Conservation (phyloP, 2,113 vertebrate species). For the Murina feae region DNA sequence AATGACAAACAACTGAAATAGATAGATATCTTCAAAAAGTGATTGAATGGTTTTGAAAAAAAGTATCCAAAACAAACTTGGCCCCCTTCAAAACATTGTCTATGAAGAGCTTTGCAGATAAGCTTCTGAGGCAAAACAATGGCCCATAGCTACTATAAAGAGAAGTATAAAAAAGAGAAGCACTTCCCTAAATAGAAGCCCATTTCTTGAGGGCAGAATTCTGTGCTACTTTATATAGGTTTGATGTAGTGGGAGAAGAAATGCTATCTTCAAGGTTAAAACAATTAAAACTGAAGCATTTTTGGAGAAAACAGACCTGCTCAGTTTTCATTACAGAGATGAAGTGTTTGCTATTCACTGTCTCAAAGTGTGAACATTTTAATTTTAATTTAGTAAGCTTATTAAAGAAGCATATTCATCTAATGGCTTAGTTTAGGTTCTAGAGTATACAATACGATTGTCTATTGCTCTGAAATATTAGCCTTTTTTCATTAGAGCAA, state of each 20-base stretch:
- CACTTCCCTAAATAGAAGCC: neutral
- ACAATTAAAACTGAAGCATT: neutral
- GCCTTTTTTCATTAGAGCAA: neutral
- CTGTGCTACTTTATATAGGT: neutral
- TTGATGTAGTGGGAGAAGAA: neutral
- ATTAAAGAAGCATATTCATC: neutral
- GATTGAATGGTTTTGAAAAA: neutral
- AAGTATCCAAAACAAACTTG: neutral
- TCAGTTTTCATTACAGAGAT: conserved; percentile 27
- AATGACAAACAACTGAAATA: neutral
- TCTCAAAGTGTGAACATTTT: neutral
- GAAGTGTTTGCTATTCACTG: conserved; percentile 5
- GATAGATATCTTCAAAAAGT: neutral
- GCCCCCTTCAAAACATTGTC: neutral
- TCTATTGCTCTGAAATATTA: neutral
- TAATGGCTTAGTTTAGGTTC: neutral
- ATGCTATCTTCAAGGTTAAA: neutral
- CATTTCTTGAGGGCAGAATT: neutral
- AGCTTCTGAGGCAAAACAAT: neutral
- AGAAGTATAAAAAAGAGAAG: neutral
- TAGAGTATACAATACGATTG: neutral
- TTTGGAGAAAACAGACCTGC: neutral
- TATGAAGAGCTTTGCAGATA: neutral
- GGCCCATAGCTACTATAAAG: neutral
- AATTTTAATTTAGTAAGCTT: conserved; percentile 20